Base-by-base conservation (phyloP, 2,888 invertebrate species). In the Diaperis boleti region DNA sequence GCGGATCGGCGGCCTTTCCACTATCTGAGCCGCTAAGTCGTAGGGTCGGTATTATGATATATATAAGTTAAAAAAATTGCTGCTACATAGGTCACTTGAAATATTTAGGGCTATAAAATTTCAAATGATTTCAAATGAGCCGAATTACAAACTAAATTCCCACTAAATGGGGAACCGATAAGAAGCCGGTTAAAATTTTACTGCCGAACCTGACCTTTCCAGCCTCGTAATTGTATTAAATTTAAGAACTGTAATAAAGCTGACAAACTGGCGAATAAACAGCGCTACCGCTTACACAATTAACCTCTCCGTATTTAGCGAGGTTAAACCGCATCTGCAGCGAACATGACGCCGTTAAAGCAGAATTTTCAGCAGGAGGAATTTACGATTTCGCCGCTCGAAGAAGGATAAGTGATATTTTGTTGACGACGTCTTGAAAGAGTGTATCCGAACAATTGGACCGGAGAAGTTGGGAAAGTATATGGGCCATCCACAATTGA, bases 401-500 rank as follows among this genome's bases (percentile, higher is more conserved):
- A 39, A 42, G 8, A 17, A 22, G n/a, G n/a, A 42, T 15, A 33
- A 49, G 13, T n/a, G 37, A 26, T 33, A 54, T 54, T 55, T 54
- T 45, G 45, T 65, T 52, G 62, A 44, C 59, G 35, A 22, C 35
- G 29, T 41, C 18, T 57, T 47, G 31, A 44, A 41, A 29, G 47
- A 60, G 59, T 44, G 64, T 62, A 61, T 59, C 63, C 52, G 61
- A 66, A 68, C 67, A 66, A 66, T 67, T 52, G 67, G 63, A 68
- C 61, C 61, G 70, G 62, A 67, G 68, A 66, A 67, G 66, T 69
- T 69, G 70, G 72, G 67, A 69, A 72, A 69, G 64, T 71, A 72
- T 72, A 74, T 71, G 72, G 70, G 66, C 71, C 74, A 71, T 72
- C 69, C 64, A 66, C 67, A 70, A 73, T 73, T 65, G 72, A 69